phyloP scores from a whole-genome alignment of 2,888 invertebrate species.

The Villa cingulata region DNA sequence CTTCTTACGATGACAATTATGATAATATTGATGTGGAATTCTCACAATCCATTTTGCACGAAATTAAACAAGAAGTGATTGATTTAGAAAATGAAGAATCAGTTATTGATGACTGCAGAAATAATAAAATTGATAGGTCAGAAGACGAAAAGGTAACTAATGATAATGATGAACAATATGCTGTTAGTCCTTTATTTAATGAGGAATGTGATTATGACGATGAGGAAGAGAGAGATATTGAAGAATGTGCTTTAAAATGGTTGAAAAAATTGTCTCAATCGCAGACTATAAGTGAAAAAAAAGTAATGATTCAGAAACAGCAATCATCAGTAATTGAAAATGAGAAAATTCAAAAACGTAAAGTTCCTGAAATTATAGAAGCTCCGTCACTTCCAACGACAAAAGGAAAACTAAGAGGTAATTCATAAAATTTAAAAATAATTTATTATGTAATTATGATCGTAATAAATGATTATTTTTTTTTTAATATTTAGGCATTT shows the following conservation, averaged over 20 bases:
- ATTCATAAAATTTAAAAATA: neutral
- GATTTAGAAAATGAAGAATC: neutral
- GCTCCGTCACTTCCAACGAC: slow-evolving; percentile 23
- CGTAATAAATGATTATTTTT: neutral
- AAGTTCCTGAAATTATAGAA: slow-evolving; percentile 22
- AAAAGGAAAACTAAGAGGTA: slow-evolving; percentile 26
- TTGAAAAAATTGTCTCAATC: slow-evolving; percentile 5
- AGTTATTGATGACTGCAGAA: too few species aligned
- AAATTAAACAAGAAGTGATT: slow-evolving; percentile 12
- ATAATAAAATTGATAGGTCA: too few species aligned
- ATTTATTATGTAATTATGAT: too few species aligned
- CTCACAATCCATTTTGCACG: slow-evolving; percentile 10
- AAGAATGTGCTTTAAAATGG: slow-evolving; percentile 15
- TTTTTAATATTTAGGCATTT: neutral
- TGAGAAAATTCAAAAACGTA: neutral
- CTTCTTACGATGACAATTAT: slow-evolving; percentile 15
- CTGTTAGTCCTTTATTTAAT: neutral
- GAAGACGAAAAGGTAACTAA: slow-evolving; percentile 4
- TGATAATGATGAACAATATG: slow-evolving; percentile 6
- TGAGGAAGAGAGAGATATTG: slow-evolving; percentile 1
- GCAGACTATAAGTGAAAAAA: neutral
- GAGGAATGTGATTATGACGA: too few species aligned
- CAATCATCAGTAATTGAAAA: slow-evolving; percentile 8
- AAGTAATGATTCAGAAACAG: neutral
- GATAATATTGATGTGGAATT: slow-evolving; percentile 15